Conservation (phyloP, 1,140 invertebrate genomes). For the Nephotettix cincticeps region DNA sequence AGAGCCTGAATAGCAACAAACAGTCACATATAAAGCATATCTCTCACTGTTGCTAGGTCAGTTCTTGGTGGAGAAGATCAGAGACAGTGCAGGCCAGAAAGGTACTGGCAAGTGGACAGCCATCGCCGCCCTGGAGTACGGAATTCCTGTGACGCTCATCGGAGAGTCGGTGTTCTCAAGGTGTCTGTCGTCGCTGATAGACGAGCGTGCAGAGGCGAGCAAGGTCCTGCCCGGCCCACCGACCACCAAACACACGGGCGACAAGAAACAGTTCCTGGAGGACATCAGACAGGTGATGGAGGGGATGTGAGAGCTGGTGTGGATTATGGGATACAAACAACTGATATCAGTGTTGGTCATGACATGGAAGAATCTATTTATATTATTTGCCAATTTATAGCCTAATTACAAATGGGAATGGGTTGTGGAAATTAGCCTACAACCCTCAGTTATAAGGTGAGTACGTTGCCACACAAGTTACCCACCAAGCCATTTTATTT, state of each 20-base stretch:
- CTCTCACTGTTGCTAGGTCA: constrained; percentile 46
- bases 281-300: constrained; percentile 61
- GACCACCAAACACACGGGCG: constrained; percentile 54
- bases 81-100: constrained; percentile 96
- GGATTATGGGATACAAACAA: no score
- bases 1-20: no score
- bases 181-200: constrained; percentile 87
- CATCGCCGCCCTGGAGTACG: constrained; percentile 93
- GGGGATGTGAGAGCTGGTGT: no score
- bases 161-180: constrained; percentile 97
- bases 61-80: constrained; percentile 87
- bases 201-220: constrained; percentile 81
- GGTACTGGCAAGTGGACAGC: constrained; percentile 99
- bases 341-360: no score
- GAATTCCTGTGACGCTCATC: constrained; percentile 96
- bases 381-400: no score
- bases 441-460: no score
- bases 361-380: no score
- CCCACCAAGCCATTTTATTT: no score
- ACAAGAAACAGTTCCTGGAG: constrained; percentile 81
- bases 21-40: no score
- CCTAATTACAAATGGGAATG: no score
- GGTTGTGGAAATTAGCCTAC: no score
- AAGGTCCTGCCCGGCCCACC: constrained; percentile 69
- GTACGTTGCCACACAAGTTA: no score